These are phyloP conservation scores for Cavia aperea DNA, from an alignment of 2,113 vertebrate species.

Conservation along the genomic window DNA sequence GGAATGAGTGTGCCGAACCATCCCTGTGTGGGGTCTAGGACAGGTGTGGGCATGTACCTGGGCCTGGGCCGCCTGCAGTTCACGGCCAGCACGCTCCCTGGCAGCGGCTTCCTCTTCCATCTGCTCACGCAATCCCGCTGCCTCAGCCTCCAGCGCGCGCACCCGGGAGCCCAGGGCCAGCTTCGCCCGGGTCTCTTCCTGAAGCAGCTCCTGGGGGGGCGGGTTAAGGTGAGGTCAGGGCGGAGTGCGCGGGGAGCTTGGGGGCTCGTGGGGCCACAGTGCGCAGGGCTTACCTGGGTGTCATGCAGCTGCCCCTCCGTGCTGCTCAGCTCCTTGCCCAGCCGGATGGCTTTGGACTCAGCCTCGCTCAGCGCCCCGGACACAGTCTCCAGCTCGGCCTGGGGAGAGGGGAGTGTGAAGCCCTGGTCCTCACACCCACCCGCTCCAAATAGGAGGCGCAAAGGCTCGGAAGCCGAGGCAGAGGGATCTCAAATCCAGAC, in stretches of 20 bases:
- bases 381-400: slow-evolving; percentile 85
- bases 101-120: slow-evolving; percentile 86
- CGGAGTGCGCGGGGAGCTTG: rapidly evolving
- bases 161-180: slow-evolving; percentile 81
- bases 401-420: neutral
- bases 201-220: slow-evolving; percentile 80
- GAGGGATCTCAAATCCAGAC: neutral
- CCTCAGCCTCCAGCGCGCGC: slow-evolving; percentile 86
- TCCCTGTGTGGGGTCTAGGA: no score
- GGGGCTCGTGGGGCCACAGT: rapidly evolving
- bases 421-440: neutral
- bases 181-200: slow-evolving; percentile 89
- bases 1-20: no score
- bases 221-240: neutral
- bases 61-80: slow-evolving; percentile 53
- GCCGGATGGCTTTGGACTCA: slow-evolving; percentile 83
- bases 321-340: slow-evolving; percentile 85
- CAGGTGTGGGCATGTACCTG: slow-evolving; percentile 45
- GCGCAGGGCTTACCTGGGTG: slow-evolving; percentile 76
- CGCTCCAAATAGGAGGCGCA: neutral
- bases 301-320: slow-evolving; percentile 86
- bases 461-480: neutral
- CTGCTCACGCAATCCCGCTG: slow-evolving; percentile 80
- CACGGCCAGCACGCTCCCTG: neutral
- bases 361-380: slow-evolving; percentile 77